These are phyloP conservation scores for Ophioninae sp. DNA, from an alignment of 2,888 invertebrate species.

Conservation along the genomic window DNA sequence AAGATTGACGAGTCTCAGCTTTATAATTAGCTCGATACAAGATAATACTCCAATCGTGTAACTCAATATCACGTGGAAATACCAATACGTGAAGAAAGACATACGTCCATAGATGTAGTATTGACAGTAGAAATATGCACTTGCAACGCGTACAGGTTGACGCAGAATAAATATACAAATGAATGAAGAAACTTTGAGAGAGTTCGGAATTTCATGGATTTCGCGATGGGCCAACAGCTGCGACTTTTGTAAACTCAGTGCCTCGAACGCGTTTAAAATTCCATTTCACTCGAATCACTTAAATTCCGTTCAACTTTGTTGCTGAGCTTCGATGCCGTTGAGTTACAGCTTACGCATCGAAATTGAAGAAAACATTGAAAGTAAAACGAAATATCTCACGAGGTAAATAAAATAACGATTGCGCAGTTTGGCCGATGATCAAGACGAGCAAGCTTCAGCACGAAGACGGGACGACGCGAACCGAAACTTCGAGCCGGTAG, in stretches of 20 bases:
- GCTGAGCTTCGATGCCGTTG: not conserved
- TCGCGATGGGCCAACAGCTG: not conserved
- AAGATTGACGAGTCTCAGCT: constrained; percentile 20
- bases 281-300: not conserved
- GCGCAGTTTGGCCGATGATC: no score
- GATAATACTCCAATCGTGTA: constrained; percentile 6
- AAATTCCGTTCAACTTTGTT: not conserved
- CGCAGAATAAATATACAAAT: not conserved
- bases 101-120: constrained; percentile 18
- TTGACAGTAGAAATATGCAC: constrained; percentile 13
- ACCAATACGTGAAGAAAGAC: constrained; percentile 14
- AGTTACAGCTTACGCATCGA: not conserved
- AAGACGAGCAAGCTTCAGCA: no score
- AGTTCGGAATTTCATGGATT: not conserved
- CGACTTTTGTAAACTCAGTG: not conserved
- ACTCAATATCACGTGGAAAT: constrained; percentile 21
- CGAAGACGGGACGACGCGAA: no score
- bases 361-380: no score
- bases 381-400: no score
- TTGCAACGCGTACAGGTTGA: not conserved
- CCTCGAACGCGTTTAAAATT: not conserved
- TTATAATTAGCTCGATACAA: constrained; percentile 6
- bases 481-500: no score
- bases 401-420: no score
- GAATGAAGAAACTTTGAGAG: not conserved